Evolutionary conservation across 1,140 invertebrate species (phyloP), one percentile per base, ranked within the genome.

Genomic region (Sipha flava): DNA sequence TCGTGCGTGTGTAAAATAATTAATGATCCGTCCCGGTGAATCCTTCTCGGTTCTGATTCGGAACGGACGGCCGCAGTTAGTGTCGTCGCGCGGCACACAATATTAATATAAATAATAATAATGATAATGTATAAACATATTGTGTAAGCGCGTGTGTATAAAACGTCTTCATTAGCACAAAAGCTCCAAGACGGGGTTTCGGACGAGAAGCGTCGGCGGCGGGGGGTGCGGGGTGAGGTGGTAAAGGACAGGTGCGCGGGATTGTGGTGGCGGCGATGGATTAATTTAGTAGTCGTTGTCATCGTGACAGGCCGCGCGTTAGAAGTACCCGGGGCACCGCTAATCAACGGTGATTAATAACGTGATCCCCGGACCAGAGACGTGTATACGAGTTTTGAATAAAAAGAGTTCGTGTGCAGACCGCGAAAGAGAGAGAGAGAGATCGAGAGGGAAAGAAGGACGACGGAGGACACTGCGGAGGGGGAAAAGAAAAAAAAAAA

Each of bases 261-360:
- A n/a, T n/a, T 49, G 37, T 10, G 45, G 68, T 2, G 45, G 45
- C 5, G 72, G 72, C 72, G 1, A 57, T 26, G 72, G 72, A 75
- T 75, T 75, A 75, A 75, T 75, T 75, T 57, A 57, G 72, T 75
- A 57, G 72, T 57, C 49, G 72, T 52, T 75, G 72, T 75, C 72
- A 75, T 75, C 57, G 49, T 75, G 72, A 75, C 72, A 26, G 49
- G 72, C 52, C 34, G 31, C 72, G 72, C 34, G 45, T 34, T 34
- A 18, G 14, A 49, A 43, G 21, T 72, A 12, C 23, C 18, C 23
- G n/a, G 37, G 16, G 47, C n/a, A 34, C 72, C 72, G 72, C 72
- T 57, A 75, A 75, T 75, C 72, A 75, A 75, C 72, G 72, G 72
- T 75, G 72, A 75, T 75, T 75, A 75, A 75, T 75, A 75, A 75